Base-by-base conservation (phyloP, 2,888 invertebrate genomes). In the Ctenicera cuprea region DNA sequence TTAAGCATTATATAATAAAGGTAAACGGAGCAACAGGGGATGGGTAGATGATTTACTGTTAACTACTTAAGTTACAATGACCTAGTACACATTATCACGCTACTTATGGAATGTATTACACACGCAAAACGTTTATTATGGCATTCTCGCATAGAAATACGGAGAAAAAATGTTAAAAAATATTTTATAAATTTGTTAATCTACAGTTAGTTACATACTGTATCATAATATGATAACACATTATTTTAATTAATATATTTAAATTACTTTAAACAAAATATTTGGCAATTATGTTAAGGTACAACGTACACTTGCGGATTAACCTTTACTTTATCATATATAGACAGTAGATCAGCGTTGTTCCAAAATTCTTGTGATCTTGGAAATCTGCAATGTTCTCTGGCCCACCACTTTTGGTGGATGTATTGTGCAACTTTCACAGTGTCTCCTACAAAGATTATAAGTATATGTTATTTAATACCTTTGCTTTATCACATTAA, bases 341-440 rank as follows among this genome's bases (percentile, higher is more conserved):
- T 41, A 4, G n/a, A n/a, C 41, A 41, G 14, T 14, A 41, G 1
- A n/a, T 41, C 41, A 3, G 7, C 1, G 7, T 7, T 41, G n/a
- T 1, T 14, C 1, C 4, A 41, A 41, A 14, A n/a, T n/a, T 41
- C 14, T 57, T 57, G 14, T 38, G 59, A 59, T 62, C 76, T 75
- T 26, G 64, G 33, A 59, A 67, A 71, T 50, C 78, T 62, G 38
- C 76, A 79, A 26, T 76, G 76, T 12, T 68, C 66, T 38, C 69
- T 73, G 8, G 59, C n/a, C 70, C 76, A 76, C 80, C 80, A 84
- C 77, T 81, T 82, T 5, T 73, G 59, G 62, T 82, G 80, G 41
- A 85, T 83, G 33, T 71, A 52, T 59, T 75, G 78, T 0, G 85
- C 85, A 37, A 82, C 78, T 76, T 80, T 77, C 20, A 84, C 71